Base-by-base conservation (phyloP, 2,113 vertebrate species). In the Sula dactylatra region DNA sequence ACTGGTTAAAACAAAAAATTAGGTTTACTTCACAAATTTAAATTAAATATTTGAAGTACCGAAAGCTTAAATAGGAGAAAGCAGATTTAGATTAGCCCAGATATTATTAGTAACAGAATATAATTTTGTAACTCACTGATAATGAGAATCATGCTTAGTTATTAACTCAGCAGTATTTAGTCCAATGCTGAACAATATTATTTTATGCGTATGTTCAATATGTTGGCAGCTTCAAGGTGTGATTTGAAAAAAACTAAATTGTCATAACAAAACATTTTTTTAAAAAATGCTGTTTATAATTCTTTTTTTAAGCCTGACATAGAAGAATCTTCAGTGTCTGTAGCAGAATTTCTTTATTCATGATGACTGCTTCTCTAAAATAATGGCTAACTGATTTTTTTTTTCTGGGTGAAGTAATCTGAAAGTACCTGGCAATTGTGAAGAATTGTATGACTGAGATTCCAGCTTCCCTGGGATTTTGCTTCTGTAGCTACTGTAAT, bases 401-500 rank as follows among this genome's bases (percentile, higher is more conserved):
- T 80, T 70, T 59, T 26, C 20, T 54, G 56, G 25, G 20, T 78
- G 56, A 67, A 84, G 19, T 32, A 82, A 91, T 54, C 38, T 0
- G 0, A 85, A 74, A 89, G 66, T 87, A 89, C 66, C 45, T 85
- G 66, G 62, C 71, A 93, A 94, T 34, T 80, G 40, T 82, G 38
- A 85, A 87, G 62, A 91, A 86, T 2, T 5, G 17, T 58, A 69
- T 26, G 32, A 88, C 65, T 77, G 62, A 91, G 73, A 82, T 69
- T 82, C 36, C 36, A 72, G 81, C 66, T 87, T 95, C 74, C 45
- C 59, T 89, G 86, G 81, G 93, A 93, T 55, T 95, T 96, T 82
- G 84, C 62, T 91, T 73, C 84, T 87, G 73, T 27, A 91, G 84
- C 67, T 88, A 77, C 86, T 80, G 66, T 95, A 97, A 94, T 96